Evolutionary conservation across 2,888 invertebrate species (phyloP), one percentile per base, ranked within the genome.

Genomic region (Hermodice carunculata): DNA sequence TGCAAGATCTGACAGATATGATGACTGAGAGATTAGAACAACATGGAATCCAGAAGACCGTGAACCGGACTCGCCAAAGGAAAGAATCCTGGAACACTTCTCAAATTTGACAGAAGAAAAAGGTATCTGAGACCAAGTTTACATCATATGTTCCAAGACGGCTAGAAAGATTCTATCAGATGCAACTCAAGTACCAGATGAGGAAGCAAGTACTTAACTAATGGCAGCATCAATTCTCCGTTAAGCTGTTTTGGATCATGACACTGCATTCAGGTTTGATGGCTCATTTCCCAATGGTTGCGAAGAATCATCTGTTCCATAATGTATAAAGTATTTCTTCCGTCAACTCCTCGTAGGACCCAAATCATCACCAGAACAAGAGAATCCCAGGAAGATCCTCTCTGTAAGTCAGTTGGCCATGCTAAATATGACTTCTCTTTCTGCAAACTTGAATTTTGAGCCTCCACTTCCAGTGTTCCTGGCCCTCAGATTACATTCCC

Each of bases 181-280:
- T 42, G 64, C 64, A 42, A 64, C 26, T 43, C 64, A 64, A 40
- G 63, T 52, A 63, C 64, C 49, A 52, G 52, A 64, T n/a, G 61
- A 64, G 49, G 52, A 52, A 63, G 17, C 61, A 63, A 60, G 31
- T 62, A 61, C 63, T 26, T 62, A 46, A 62, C 61, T 63, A 32
- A 43, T 62, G 61, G 61, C 61, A 63, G 63, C 61, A 48, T 48
- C 63, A 29, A 62, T 63, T 48, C 61, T 62, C 3, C 61, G 63
- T 62, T 46, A 63, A 63, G 37, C 61, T 31, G 63, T 63, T 61
- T 61, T 63, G 48, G 61, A 63, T 62, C 63, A 62, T 48, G 61
- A 63, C 29, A 62, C 46, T 34, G 46, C 48, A n/a, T 64, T 52
- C 61, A 62, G 22, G 24, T 64, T 63, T 32, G 22, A 64, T 17